Evolutionary conservation across 2,888 invertebrate species (phyloP), one percentile per base, ranked within the genome.

Genomic region (Ophioninae sp.): DNA sequence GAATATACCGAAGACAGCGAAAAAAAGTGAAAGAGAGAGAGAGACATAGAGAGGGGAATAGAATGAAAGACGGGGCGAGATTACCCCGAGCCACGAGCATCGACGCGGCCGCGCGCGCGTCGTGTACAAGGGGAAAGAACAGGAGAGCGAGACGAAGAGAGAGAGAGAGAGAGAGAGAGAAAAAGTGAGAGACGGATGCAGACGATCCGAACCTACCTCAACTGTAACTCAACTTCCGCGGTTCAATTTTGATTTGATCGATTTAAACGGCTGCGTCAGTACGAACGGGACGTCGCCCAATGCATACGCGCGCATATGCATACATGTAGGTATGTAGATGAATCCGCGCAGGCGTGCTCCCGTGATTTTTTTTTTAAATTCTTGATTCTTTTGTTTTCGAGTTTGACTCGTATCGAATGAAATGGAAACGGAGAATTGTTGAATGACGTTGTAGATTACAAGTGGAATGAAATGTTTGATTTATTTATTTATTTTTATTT

Each of bases 161-260:
- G 79, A 80, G 79, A 78, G 65, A 58, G 58, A 63, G 22, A 61
- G 63, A 78, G 37, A 59, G 72, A 85, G 56, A 65, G 83, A 82
- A 56, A 64, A 20, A 65, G 22, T 74, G 67, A 69, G 39, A 59
- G 69, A 72, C 71, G 77, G 81, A 85, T 80, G 83, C 86, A 85
- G 87, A 86, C 88, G 88, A 89, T 91, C 92, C 90, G 91, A 90
- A 91, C 92, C 92, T 92, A 87, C 91, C 92, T 89, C 91, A 92
- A 92, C 90, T 87, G 85, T 88, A 90, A 89, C 89, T 89, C 88
- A 89, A 90, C 91, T 91, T 91, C 91, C 90, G 91, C 89, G 88
- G 89, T 89, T 91, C 90, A 90, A 90, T 90, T 90, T 90, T 87
- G 89, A 92, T 91, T 90, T 89, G 88, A 91, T 91, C 90, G 90